Base-by-base conservation (phyloP, 2,113 vertebrate species). In the Alexandromys fortis region DNA sequence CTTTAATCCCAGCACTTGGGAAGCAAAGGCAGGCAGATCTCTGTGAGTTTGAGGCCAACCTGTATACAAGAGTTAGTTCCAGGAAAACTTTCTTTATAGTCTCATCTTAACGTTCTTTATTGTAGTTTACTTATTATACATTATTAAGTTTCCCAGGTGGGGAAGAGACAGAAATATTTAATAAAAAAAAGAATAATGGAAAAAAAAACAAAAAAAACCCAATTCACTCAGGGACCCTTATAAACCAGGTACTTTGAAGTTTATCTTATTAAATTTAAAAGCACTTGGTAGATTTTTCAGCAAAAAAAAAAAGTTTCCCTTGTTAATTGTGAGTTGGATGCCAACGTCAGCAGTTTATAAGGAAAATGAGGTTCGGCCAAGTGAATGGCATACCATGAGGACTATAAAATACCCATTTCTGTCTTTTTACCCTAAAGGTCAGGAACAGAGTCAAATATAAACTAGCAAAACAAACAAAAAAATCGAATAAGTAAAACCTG, bases 191-290 rank as follows among this genome's bases (percentile, higher is more conserved):
- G n/a, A n/a, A n/a, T n/a, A n/a, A n/a, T n/a, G n/a, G n/a, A n/a
- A n/a, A n/a, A n/a, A n/a, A n/a, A n/a, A n/a, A n/a, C n/a, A n/a
- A n/a, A n/a, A n/a, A n/a, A n/a, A n/a, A n/a, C n/a, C n/a, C 26
- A 89, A n/a, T 89, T 88, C 55, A 73, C 5, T 67, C 49, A 70
- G 38, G 38, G 28, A 30, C 61, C 42, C 49, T 76, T 90, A 95
- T 85, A 96, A 89, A 24, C 33, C 63, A 95, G 78, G 72, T 55
- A 61, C 82, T 83, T 88, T 85, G 12, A 90, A 70, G 76, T 92
- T 97, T 63, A 94, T 65, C 77, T 81, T 52, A 94, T 65, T 86
- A 65, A 45, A 33, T 70, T 94, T 82, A 87, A 87, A 95, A 97
- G 68, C 79, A 90, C 45, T 82, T 81, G 38, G 73, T 4, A 92